Evolutionary conservation across 1,140 invertebrate genomes (phyloP), one percentile per base, ranked within the genome.

Genomic region (Magallana gigas): DNA sequence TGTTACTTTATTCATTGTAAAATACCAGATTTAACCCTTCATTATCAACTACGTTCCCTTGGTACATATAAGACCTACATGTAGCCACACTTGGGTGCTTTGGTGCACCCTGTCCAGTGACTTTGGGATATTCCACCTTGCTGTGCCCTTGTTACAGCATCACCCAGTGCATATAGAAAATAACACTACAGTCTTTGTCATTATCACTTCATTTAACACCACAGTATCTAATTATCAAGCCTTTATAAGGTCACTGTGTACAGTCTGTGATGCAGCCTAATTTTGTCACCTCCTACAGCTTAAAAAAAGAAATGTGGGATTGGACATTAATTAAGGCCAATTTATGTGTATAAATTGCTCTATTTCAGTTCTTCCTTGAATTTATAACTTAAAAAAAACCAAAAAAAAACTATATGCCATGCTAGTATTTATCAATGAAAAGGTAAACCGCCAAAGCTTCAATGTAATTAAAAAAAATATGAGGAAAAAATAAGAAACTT

Each of bases 311-410:
- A 18, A 71, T 18, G 18, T 71, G 18, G 18, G 23, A 29, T 76
- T 29, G 23, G 68, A 76, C 23, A 76, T 76, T 76, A 76, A 76
- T 76, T 76, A 76, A 29, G 29, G 68, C 36, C 68, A 76, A 76
- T 76, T 76, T 36, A 76, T 76, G 68, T 76, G 68, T 76, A 36
- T 76, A 76, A 11, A 29, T 76, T 76, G 29, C 9, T 71, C 68
- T 71, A 71, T 71, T 23, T 71, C 36, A 48, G 36, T 71, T 9
- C 68, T 71, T 71, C 23, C 36, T 29, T 71, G 68, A 9, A 71
- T 71, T 71, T 18, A 71, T 71, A 71, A 23, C 29, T 23, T 23
- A 23, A 48, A 23, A 71, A 71, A 71, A 16, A n/a, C n/a, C n/a
- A n/a, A 23, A 29, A 6, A 23, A 2, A 48, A 48, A 9, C n/a